Evolutionary conservation across 2,113 vertebrate genomes (phyloP).

Genomic region (Clarias magur): DNA sequence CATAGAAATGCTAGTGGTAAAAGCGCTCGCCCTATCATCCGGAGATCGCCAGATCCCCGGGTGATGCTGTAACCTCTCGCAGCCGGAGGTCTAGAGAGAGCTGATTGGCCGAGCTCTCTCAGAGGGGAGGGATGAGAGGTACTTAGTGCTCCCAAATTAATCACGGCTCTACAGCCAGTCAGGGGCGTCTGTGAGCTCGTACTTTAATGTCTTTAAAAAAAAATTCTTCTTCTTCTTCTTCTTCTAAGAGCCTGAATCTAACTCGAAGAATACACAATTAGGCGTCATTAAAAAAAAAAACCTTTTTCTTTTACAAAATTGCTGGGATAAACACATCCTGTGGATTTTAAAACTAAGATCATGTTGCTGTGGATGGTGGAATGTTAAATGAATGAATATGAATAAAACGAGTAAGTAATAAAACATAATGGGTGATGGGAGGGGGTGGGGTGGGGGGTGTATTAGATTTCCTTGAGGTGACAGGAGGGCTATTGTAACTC

Average conservation of each 20-base stretch:
- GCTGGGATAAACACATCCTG: not conserved
- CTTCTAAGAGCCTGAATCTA: slow-evolving; percentile 60
- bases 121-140: too few relatives aligned
- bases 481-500: not conserved
- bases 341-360: not conserved
- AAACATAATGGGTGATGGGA: not conserved
- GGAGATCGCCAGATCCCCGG: too few relatives aligned
- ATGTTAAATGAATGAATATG: not conserved
- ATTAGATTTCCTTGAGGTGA: not conserved
- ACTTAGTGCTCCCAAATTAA: too few relatives aligned
- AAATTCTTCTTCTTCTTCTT: too few relatives aligned
- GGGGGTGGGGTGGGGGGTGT: not conserved
- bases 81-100: too few relatives aligned
- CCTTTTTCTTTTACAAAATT: not conserved
- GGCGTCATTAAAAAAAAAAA: not conserved
- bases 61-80: too few relatives aligned
- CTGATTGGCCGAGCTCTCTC: too few relatives aligned
- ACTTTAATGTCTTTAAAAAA: not conserved
- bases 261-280: not conserved
- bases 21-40: too few relatives aligned
- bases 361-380: not conserved
- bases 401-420: not conserved
- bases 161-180: too few relatives aligned
- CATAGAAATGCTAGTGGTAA: not conserved
- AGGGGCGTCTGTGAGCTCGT: too few relatives aligned